phyloP scores from a whole-genome alignment of 2,113 vertebrate species.

The Elanoides forficatus region DNA sequence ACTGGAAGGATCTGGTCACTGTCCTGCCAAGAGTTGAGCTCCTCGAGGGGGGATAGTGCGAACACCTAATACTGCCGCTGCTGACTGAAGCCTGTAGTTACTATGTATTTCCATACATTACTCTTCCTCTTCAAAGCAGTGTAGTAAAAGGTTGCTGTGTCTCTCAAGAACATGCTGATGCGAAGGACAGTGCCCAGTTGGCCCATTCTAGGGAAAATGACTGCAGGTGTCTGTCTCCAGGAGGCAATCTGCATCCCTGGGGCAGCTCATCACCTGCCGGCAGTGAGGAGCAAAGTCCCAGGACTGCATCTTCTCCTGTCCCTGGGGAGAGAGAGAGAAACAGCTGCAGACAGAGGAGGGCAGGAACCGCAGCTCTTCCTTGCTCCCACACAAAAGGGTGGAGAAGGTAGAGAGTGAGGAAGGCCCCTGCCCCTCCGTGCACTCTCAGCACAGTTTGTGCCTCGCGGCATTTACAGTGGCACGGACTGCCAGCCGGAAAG shows the following conservation, averaged over 20 bases:
- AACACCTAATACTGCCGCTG: not conserved
- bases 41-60: not conserved
- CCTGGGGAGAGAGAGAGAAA: not conserved
- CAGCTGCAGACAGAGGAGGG: not conserved
- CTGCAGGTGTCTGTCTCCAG: not conserved
- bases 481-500: not conserved
- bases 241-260: not conserved
- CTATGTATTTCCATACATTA: not conserved
- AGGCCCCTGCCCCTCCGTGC: not conserved
- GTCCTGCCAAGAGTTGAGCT: not conserved
- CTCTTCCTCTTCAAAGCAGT: not conserved
- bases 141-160: not conserved
- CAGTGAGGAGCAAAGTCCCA: not conserved
- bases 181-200: not conserved
- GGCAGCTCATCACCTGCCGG: not conserved
- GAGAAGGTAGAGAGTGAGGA: not conserved
- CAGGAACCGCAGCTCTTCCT: not conserved
- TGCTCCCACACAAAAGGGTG: accelerated
- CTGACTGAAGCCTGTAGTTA: not conserved
- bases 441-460: not conserved
- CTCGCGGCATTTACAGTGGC: accelerated
- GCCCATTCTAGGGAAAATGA: not conserved
- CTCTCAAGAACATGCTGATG: not conserved
- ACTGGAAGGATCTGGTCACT: not conserved
- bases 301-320: not conserved